phyloP scores from a whole-genome alignment of 2,888 invertebrate species.

The Oscheius sp. region DNA sequence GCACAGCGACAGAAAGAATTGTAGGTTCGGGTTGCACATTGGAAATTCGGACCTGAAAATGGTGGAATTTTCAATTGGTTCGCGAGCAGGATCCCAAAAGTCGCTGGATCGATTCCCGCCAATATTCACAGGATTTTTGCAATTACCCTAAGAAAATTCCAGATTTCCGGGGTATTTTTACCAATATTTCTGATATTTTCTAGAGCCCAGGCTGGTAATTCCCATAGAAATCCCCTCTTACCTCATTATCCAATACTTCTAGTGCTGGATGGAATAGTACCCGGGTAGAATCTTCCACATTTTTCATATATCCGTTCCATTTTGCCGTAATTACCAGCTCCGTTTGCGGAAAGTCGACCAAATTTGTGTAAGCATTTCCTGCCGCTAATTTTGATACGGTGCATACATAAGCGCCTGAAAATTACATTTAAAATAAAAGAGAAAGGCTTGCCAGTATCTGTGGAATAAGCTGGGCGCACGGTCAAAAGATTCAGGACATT shows the following conservation, averaged over 20 bases:
- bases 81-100: too few species aligned
- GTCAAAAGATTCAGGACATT: constrained; percentile 46
- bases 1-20: constrained; percentile 43
- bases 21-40: constrained; percentile 41
- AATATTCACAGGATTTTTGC: too few species aligned
- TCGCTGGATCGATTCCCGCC: too few species aligned
- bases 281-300: neutral
- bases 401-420: constrained; percentile 33
- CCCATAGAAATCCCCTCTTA: too few species aligned
- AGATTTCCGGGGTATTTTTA: too few species aligned
- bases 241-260: constrained; percentile 43
- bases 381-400: constrained; percentile 14
- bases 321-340: constrained; percentile 40
- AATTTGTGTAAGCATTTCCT: constrained; percentile 5
- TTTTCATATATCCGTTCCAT: constrained; percentile 36
- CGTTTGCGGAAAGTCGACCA: constrained; percentile 16
- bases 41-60: constrained; percentile 45
- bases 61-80: neutral
- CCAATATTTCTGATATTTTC: too few species aligned
- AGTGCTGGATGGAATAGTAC: constrained; percentile 49
- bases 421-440: too few species aligned
- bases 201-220: too few species aligned
- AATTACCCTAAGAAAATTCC: too few species aligned
- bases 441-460: neutral
- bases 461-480: constrained; percentile 39